Conservation (phyloP, 2,888 invertebrate genomes). For the Hyppa rectilinea region DNA sequence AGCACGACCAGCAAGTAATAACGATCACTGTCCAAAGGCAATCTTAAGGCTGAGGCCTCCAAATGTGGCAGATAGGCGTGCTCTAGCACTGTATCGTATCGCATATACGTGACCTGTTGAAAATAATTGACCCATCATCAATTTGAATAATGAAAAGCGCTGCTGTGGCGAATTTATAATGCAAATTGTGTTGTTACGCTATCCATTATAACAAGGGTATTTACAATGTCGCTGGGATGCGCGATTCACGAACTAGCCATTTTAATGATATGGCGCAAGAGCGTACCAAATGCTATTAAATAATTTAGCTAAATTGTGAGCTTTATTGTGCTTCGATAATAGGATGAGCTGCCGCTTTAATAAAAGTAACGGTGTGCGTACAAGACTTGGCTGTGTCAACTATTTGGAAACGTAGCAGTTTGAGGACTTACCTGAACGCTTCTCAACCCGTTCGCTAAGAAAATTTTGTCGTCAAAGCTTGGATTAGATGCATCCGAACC, state of each 20-base stretch:
- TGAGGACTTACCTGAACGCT: conserved; percentile 81
- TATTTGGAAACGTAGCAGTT: background rate
- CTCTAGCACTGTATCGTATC: conserved; percentile 94
- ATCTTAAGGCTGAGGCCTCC: conserved; percentile 93
- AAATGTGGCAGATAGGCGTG: conserved; percentile 94
- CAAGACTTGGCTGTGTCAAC: conserved; percentile 5
- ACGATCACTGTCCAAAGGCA: conserved; percentile 95
- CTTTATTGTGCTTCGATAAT: conserved; percentile 2
- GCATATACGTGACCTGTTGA: conserved; percentile 92
- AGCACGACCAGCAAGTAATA: conserved; percentile 94
- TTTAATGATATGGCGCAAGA: conserved; percentile 50
- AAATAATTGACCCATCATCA: conserved; percentile 66
- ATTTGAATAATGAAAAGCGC: conserved; percentile 56
- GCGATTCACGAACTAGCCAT: conserved; percentile 43
- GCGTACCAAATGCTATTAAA: conserved; percentile 39
- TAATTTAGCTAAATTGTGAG: conserved; percentile 23
- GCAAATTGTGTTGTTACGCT: conserved; percentile 61
- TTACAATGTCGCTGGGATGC: conserved; percentile 56
- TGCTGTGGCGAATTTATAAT: conserved; percentile 61
- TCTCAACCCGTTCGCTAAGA: conserved; percentile 85
- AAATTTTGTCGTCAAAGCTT: conserved; percentile 77
- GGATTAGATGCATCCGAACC: conserved; percentile 74
- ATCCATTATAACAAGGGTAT: conserved; percentile 56
- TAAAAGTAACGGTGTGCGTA: background rate
- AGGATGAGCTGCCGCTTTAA: background rate